Evolutionary conservation across 2,113 vertebrate genomes (phyloP), one percentile per base, ranked within the genome.

Genomic region (Argyrosomus japonicus): DNA sequence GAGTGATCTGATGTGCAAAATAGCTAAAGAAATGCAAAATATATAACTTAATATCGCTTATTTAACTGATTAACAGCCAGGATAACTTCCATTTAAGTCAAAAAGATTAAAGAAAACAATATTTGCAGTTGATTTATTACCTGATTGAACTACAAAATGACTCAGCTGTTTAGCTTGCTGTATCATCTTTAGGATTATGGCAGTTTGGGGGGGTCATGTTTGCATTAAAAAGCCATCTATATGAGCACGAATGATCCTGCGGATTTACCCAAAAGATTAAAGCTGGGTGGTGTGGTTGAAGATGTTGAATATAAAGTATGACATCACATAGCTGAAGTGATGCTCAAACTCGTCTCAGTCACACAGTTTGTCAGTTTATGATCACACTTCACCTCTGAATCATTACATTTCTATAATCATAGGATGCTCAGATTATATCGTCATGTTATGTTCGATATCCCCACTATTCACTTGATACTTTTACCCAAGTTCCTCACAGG

Each of bases 191-290:
- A 27, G 43, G 74, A 77, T 84, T 73, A 79, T 65, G 54, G 32
- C 25, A 56, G 50, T 0, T 58, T 79, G 36, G 14, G 27, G 27
- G 27, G 54, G 53, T 71, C 36, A 47, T 18, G 36, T 58, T 68
- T 76, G 64, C 64, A 75, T 75, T 71, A 74, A 79, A 56, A 85
- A 65, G 19, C 77, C 32, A 54, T 43, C 25, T 5, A 17, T 75
- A 64, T 69, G 17, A 57, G 2, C 48, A 40, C 57, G 10, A 67
- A 36, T 69, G 72, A 79, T 70, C 40, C 60, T 27, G 27, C 43
- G 67, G 62, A 72, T 72, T 65, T 68, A 71, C 15, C 40, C 10
- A 11, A 3, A 43, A 68, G 62, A 74, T 81, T 51, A 75, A n/a
- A 3, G 14, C 1, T 23, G 17, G 18, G 3, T 57, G 15, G 19